These are phyloP conservation scores for Labeo calbasu DNA, from an alignment of 2,797 vertebrate species.

Conservation along the genomic window DNA sequence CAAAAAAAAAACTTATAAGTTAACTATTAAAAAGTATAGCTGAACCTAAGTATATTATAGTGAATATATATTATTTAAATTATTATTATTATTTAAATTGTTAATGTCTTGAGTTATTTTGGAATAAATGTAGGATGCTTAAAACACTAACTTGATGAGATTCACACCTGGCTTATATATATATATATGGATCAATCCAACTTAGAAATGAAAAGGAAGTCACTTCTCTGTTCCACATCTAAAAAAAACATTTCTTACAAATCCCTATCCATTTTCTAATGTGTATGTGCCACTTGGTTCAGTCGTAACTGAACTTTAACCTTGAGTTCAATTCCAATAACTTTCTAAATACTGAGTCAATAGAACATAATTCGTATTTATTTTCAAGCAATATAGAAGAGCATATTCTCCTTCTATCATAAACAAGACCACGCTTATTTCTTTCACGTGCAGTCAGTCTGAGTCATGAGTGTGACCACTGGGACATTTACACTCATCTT, in stretches of 20 bases:
- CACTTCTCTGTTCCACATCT: too few relatives aligned
- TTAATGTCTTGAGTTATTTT: too few relatives aligned
- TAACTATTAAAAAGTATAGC: too few relatives aligned
- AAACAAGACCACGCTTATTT: background rate
- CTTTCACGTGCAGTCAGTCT: background rate
- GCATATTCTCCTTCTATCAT: background rate
- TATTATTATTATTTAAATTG: too few relatives aligned
- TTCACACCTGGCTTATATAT: too few relatives aligned
- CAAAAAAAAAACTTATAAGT: too few relatives aligned
- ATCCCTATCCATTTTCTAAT: background rate
- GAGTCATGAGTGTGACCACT: background rate
- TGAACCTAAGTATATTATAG: too few relatives aligned
- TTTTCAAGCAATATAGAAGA: slow-evolving; percentile 5
- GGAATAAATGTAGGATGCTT: too few relatives aligned
- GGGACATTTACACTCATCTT: slow-evolving; percentile 8
- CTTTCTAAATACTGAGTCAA: background rate
- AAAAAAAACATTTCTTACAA: background rate
- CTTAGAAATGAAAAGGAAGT: too few relatives aligned
- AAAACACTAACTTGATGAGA: too few relatives aligned
- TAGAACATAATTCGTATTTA: background rate
- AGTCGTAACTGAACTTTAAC: background rate
- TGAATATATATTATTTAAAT: too few relatives aligned
- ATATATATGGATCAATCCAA: too few relatives aligned
- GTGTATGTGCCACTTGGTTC: slow-evolving; percentile 2
- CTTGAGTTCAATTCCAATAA: slow-evolving; percentile 17